A percentile compares a stretch with the other conserved stretches of the same genome.
phyloP scores from a whole-genome alignment of 2,888 invertebrate genomes.

The Polyploca ridens region DNA sequence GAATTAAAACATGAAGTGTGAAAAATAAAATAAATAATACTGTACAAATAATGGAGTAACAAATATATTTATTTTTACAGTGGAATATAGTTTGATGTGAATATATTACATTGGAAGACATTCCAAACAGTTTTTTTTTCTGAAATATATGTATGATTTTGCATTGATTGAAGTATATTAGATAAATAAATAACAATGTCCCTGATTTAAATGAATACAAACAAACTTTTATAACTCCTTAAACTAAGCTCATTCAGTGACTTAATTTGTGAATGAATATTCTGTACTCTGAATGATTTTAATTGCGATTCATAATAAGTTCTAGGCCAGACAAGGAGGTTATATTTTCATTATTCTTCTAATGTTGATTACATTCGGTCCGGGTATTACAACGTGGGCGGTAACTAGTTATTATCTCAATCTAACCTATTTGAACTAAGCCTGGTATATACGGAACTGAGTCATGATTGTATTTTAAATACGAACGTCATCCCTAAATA shows the following conservation, averaged over 20 bases:
- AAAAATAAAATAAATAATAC: too few relatives aligned
- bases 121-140: too few relatives aligned
- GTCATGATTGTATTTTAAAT: conserved; percentile 13
- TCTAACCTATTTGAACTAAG: conserved; percentile 24
- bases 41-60: too few relatives aligned
- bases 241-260: background rate
- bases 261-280: background rate
- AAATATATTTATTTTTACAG: too few relatives aligned
- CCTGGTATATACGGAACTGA: conserved; percentile 23
- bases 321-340: conserved; percentile 13
- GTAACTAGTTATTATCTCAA: conserved; percentile 24
- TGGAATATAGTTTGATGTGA: too few relatives aligned
- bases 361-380: conserved; percentile 17
- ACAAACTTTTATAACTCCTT: too few relatives aligned
- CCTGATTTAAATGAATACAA: too few relatives aligned
- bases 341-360: conserved; percentile 17
- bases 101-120: too few relatives aligned
- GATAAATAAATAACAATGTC: background rate
- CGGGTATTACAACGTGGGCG: conserved; percentile 15
- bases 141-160: too few relatives aligned
- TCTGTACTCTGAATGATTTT: conserved; percentile 10
- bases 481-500: conserved; percentile 5
- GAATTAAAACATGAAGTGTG: too few relatives aligned
- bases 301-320: conserved; percentile 14
- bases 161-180: background rate